A percentile compares a stretch with the other conserved stretches of the same genome.
Evolutionary conservation across 2,113 vertebrate species (phyloP).

Genomic region (Rhea pennata): DNA sequence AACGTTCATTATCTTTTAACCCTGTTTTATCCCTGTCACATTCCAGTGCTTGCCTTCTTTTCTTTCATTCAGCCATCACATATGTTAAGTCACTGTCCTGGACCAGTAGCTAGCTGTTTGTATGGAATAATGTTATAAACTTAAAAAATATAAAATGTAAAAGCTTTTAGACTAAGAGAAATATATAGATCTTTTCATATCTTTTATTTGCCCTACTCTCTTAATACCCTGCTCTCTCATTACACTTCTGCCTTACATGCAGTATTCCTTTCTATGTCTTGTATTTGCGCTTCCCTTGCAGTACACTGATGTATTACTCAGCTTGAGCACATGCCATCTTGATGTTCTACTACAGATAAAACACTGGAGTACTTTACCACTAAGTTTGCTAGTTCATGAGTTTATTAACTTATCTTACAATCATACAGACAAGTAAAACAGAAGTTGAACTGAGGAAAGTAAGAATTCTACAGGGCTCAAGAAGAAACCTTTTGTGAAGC

Average conservation of each 20-base stretch:
- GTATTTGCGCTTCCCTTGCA: background rate
- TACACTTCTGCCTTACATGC: background rate
- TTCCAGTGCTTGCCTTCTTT: background rate
- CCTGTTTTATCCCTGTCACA: background rate
- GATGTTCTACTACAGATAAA: background rate
- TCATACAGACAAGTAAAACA: background rate
- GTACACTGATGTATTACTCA: background rate
- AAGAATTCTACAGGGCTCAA: background rate
- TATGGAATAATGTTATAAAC: background rate
- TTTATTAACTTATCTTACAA: background rate
- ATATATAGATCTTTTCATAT: background rate
- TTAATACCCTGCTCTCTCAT: background rate
- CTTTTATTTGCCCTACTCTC: background rate
- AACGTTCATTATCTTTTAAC: background rate
- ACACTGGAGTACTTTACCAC: background rate
- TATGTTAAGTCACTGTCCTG: background rate
- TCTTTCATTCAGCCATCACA: background rate
- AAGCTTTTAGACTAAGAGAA: background rate
- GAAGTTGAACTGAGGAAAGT: background rate
- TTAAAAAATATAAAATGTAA: background rate
- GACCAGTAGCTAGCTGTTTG: background rate
- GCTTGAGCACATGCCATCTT: background rate
- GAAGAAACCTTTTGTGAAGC: background rate
- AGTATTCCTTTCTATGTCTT: background rate
- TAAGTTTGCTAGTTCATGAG: background rate